Conservation (phyloP, 2,113 vertebrate species). For the Tauraco erythrolophus region DNA sequence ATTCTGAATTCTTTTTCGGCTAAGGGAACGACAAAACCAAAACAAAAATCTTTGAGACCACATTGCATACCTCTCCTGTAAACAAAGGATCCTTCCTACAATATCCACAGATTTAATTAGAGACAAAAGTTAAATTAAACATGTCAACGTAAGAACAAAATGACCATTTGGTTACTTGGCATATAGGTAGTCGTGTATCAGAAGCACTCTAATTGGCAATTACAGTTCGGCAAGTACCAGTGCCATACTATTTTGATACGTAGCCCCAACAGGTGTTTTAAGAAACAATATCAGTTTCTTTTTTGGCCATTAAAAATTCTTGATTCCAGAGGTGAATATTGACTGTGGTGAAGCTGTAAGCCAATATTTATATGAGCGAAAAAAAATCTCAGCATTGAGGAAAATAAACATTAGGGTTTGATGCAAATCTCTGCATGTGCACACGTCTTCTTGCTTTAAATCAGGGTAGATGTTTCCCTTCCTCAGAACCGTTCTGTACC, state of each 20-base stretch:
- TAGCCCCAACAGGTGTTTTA: neutral
- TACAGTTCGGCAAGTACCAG: neutral
- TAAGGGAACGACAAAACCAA: neutral
- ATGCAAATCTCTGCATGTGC: neutral
- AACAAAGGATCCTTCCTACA: neutral
- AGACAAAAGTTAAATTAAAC: neutral
- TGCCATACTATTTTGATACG: neutral
- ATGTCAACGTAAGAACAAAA: neutral
- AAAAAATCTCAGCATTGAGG: neutral
- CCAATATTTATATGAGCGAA: constrained; percentile 34
- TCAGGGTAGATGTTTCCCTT: neutral
- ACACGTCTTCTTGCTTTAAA: neutral
- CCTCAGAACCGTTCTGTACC: neutral
- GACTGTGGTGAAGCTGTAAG: constrained; percentile 49
- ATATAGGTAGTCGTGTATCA: neutral
- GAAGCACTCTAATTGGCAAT: constrained; percentile 30
- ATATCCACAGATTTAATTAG: neutral
- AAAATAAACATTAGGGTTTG: constrained; percentile 16
- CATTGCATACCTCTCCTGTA: neutral
- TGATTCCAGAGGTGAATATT: constrained; percentile 9
- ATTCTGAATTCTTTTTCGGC: constrained; percentile 4
- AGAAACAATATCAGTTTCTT: constrained; percentile 8
- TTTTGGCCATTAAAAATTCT: constrained; percentile 38
- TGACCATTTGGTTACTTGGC: neutral
- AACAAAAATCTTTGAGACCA: neutral